phyloP scores from a whole-genome alignment of 2,113 vertebrate genomes.

The Excalfactoria chinensis region DNA sequence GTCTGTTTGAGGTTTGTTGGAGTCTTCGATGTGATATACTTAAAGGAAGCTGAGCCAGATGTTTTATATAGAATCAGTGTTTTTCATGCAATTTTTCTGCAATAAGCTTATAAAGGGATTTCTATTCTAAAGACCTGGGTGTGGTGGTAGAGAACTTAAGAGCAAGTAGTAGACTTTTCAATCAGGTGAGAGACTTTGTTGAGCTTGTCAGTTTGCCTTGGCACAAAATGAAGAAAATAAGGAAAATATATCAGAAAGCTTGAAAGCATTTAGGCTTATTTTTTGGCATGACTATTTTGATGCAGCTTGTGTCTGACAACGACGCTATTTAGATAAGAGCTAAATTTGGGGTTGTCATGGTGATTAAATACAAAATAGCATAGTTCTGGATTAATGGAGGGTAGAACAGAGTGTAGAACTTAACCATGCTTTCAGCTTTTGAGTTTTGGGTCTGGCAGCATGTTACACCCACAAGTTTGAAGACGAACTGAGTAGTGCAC shows the following conservation, averaged over 20 bases:
- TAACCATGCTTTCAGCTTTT: neutral
- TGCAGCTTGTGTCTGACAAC: constrained; percentile 52
- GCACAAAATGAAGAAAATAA: constrained; percentile 5
- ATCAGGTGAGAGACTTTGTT: neutral
- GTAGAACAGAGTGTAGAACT: neutral
- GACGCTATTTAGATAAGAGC: constrained; percentile 39
- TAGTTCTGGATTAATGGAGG: constrained; percentile 2
- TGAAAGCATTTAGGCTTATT: neutral
- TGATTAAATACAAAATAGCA: neutral
- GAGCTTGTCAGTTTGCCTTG: constrained; percentile 8
- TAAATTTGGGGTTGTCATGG: constrained; percentile 55
- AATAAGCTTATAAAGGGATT: constrained; percentile 8
- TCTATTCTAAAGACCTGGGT: neutral
- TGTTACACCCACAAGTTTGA: neutral
- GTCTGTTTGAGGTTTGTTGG: constrained; percentile 97
- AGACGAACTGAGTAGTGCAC: neutral
- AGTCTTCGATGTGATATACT: constrained; percentile 66
- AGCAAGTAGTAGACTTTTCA: neutral
- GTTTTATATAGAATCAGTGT: constrained; percentile 44
- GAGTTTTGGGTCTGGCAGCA: constrained; percentile 22
- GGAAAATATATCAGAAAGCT: neutral
- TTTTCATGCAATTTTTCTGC: constrained; percentile 23
- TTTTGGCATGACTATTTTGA: constrained; percentile 44
- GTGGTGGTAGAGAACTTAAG: neutral
- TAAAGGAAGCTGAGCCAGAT: constrained; percentile 57